A percentile compares a stretch with the other conserved stretches of the same genome.
These are phyloP conservation scores for Ditula angustiorana DNA, from an alignment of 2,888 invertebrate species.

Conservation along the genomic window DNA sequence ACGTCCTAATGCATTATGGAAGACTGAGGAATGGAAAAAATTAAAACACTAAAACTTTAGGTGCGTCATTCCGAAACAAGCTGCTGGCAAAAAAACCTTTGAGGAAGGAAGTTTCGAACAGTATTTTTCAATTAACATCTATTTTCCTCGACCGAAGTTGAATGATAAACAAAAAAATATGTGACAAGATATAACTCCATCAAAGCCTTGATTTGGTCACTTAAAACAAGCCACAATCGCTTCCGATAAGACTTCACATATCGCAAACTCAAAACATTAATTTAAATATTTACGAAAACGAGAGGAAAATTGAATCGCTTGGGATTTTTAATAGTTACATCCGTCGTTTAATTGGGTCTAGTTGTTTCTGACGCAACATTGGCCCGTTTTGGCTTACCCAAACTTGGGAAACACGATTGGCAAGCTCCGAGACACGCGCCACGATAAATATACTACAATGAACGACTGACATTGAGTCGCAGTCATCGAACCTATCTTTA, in stretches of 20 bases:
- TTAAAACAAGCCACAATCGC: neutral
- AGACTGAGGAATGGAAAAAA: neutral
- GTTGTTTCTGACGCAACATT: neutral
- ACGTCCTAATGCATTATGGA: neutral
- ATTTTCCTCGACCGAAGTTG: neutral
- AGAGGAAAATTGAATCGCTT: neutral
- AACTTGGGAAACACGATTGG: slow-evolving; percentile 9
- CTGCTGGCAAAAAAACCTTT: neutral
- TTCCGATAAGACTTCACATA: neutral
- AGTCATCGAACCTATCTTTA: slow-evolving; percentile 78
- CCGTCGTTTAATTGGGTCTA: neutral
- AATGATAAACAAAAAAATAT: neutral
- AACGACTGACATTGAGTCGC: slow-evolving; percentile 75
- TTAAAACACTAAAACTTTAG: neutral
- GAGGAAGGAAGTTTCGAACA: no score
- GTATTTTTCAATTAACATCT: no score
- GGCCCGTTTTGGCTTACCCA: slow-evolving; percentile 5
- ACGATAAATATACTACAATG: slow-evolving; percentile 80
- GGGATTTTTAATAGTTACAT: neutral
- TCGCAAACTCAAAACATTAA: neutral
- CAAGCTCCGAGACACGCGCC: slow-evolving; percentile 13
- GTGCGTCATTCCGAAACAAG: neutral
- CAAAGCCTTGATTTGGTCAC: neutral
- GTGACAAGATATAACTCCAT: neutral
- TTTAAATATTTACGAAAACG: neutral